phyloP scores from a whole-genome alignment of 2,113 vertebrate species.

The Paraplagusia blochii region DNA sequence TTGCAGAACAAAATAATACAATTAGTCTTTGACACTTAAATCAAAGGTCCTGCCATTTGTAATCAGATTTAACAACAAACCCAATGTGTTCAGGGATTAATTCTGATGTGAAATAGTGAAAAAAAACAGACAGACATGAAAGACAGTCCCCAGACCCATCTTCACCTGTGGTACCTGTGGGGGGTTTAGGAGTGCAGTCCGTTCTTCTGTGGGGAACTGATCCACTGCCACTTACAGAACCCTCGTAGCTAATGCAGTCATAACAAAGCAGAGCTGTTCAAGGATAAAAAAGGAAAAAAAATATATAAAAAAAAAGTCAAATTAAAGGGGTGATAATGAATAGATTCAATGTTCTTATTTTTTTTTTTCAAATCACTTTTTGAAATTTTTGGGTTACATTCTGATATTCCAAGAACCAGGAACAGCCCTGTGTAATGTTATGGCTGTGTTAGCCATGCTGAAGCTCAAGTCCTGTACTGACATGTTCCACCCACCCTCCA shows the following conservation, averaged over 20 bases:
- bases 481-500: too few relatives aligned
- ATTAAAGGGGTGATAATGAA: slow-evolving; percentile 47
- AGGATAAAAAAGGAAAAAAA: slow-evolving; percentile 63
- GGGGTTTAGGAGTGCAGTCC: slow-evolving; percentile 73
- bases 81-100: slow-evolving; percentile 7
- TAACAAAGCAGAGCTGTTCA: slow-evolving; percentile 82
- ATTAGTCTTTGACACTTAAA: too few relatives aligned
- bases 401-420: slow-evolving; percentile 38
- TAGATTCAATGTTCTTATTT: slow-evolving; percentile 10
- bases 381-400: slow-evolving; percentile 23
- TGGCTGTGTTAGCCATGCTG: slow-evolving; percentile 69
- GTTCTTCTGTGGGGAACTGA: slow-evolving; percentile 67
- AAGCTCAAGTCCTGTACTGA: slow-evolving; percentile 55
- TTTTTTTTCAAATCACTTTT: not conserved
- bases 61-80: too few relatives aligned
- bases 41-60: too few relatives aligned
- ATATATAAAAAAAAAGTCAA: slow-evolving; percentile 54
- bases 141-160: slow-evolving; percentile 51
- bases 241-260: slow-evolving; percentile 81
- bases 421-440: slow-evolving; percentile 77
- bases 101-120: not conserved
- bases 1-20: too few relatives aligned
- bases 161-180: slow-evolving; percentile 73
- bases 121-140: slow-evolving; percentile 33
- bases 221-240: slow-evolving; percentile 73